A percentile compares a stretch with the other conserved stretches of the same genome.
phyloP scores from a whole-genome alignment of 2,113 vertebrate genomes.

The Platycercus adscitus region DNA sequence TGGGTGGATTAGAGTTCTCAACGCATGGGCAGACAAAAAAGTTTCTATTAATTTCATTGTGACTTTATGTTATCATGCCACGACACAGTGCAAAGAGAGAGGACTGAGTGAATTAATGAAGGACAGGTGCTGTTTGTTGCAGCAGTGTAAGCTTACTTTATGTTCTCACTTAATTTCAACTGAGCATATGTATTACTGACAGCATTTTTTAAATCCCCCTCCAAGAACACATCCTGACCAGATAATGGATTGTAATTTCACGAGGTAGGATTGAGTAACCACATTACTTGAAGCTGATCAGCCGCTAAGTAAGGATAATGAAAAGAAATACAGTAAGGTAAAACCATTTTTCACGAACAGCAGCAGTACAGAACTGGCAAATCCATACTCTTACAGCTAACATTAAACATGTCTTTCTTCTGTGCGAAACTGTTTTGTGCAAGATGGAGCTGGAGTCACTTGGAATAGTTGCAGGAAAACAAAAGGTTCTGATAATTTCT shows the following conservation, averaged over 20 bases:
- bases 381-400: neutral
- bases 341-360: neutral
- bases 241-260: constrained; percentile 28
- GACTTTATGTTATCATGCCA: neutral
- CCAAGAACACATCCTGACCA: neutral
- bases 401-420: neutral
- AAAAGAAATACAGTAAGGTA: constrained; percentile 21
- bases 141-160: neutral
- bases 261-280: neutral
- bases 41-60: neutral
- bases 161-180: constrained; percentile 1
- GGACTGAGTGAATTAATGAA: neutral
- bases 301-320: neutral
- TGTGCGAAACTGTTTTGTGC: neutral
- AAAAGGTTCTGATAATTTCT: neutral
- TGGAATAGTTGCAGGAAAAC: neutral
- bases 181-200: constrained; percentile 3
- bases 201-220: neutral
- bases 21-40: neutral
- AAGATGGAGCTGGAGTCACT: neutral
- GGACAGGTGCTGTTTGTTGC: neutral
- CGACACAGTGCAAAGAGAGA: neutral
- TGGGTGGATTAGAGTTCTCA: neutral
- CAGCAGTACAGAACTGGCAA: neutral
- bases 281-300: constrained; percentile 35